These are phyloP conservation scores for Agapornis canus DNA, from an alignment of 2,797 vertebrate genomes.

Conservation along the genomic window DNA sequence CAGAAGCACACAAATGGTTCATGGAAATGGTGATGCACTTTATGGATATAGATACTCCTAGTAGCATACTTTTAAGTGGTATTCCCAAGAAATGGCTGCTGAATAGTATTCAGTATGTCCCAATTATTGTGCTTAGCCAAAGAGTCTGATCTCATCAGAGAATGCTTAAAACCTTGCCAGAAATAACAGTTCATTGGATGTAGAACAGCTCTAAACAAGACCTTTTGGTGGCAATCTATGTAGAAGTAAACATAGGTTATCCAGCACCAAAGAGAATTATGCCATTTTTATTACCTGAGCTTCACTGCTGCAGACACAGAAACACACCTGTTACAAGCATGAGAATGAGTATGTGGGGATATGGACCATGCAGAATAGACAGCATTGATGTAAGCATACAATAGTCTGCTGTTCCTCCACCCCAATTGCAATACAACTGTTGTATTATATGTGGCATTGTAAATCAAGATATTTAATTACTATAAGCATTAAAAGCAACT, in stretches of 20 bases:
- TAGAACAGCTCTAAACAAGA: neutral
- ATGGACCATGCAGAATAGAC: neutral
- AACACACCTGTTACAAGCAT: neutral
- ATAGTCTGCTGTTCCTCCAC: neutral
- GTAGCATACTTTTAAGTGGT: neutral
- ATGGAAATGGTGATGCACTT: neutral
- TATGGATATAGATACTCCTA: neutral
- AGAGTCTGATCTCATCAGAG: neutral
- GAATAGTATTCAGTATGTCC: neutral
- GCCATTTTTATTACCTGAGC: neutral
- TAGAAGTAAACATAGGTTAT: neutral
- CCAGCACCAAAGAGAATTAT: neutral
- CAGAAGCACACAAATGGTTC: neutral
- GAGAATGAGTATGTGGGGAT: neutral
- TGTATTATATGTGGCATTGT: neutral
- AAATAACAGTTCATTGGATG: neutral
- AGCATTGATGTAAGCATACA: neutral
- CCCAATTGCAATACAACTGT: neutral
- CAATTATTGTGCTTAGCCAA: neutral
- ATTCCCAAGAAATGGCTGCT: neutral
- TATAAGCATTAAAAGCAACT: neutral
- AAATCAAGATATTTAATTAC: neutral
- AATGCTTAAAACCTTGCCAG: neutral
- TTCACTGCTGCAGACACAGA: neutral
- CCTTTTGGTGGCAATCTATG: neutral